A percentile compares a stretch with the other conserved stretches of the same genome.
phyloP scores from a whole-genome alignment of 1,140 invertebrate species.

The Hormaphis cornu region DNA sequence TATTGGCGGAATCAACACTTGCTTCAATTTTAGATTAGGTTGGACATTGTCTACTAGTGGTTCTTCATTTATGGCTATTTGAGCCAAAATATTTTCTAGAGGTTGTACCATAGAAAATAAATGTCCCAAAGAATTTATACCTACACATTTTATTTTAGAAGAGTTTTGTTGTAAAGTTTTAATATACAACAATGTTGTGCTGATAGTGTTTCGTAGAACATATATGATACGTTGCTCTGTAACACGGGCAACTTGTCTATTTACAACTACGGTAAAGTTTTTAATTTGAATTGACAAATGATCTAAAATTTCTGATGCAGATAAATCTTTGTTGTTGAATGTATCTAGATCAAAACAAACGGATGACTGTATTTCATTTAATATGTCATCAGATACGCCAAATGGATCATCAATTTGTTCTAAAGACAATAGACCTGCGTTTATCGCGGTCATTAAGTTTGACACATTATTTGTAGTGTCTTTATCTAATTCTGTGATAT shows the following conservation, averaged over 20 bases:
- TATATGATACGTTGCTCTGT: conserved; percentile 9
- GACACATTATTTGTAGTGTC: neutral
- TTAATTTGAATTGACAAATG: neutral
- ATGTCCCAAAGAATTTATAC: neutral
- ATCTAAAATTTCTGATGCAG: neutral
- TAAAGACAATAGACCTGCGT: neutral
- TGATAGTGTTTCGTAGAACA: neutral
- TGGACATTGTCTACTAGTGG: neutral
- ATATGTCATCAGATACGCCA: neutral
- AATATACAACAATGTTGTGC: neutral
- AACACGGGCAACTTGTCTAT: neutral
- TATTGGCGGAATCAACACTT: conserved; percentile 7
- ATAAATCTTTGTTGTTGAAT: neutral
- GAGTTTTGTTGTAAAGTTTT: neutral
- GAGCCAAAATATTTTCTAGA: neutral
- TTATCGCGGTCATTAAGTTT: conserved; percentile 14
- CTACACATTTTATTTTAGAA: neutral
- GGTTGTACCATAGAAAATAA: conserved; percentile 17
- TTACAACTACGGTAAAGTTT: neutral
- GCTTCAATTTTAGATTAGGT: neutral
- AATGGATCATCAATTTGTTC: conserved; percentile 23
- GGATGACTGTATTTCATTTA: conserved; percentile 11
- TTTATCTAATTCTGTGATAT: neutral
- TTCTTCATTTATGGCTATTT: neutral
- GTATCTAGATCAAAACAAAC: neutral